These are phyloP conservation scores for Lacerta viridis DNA, from an alignment of 2,797 vertebrate genomes.

Conservation along the genomic window DNA sequence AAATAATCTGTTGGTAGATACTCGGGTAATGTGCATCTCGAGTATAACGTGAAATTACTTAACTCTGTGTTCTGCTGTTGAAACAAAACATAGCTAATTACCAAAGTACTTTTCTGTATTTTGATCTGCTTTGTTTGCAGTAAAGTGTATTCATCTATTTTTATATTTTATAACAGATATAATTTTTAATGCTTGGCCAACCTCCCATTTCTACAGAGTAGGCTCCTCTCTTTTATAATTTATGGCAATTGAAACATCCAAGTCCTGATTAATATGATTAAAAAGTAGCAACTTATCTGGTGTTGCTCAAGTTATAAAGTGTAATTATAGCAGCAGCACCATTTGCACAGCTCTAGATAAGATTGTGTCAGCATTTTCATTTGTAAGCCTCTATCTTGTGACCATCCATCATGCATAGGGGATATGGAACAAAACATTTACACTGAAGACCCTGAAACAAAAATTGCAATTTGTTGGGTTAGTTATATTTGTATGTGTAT, in stretches of 20 bases:
- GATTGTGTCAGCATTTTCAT: slow-evolving; percentile 74
- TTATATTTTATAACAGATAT: slow-evolving; percentile 63
- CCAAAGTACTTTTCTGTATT: slow-evolving; percentile 56
- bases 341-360: slow-evolving; percentile 71
- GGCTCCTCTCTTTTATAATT: slow-evolving; percentile 60
- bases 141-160: slow-evolving; percentile 64
- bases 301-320: slow-evolving; percentile 70
- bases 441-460: slow-evolving; percentile 18
- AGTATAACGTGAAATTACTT: slow-evolving; percentile 33
- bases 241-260: slow-evolving; percentile 65
- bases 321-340: slow-evolving; percentile 70
- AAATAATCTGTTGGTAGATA: slow-evolving; percentile 42
- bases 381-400: slow-evolving; percentile 60
- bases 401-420: slow-evolving; percentile 45
- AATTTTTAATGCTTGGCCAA: slow-evolving; percentile 59
- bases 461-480: slow-evolving; percentile 14
- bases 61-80: slow-evolving; percentile 8
- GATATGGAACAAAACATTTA: slow-evolving; percentile 49
- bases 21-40: slow-evolving; percentile 39
- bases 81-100: slow-evolving; percentile 35
- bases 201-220: slow-evolving; percentile 64
- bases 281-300: slow-evolving; percentile 72
- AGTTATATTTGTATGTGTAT: slow-evolving; percentile 14
- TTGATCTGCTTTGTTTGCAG: slow-evolving; percentile 39
- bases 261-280: slow-evolving; percentile 73